Evolutionary conservation across 2,797 vertebrate species (phyloP).

Genomic region (Sciurus carolinensis): DNA sequence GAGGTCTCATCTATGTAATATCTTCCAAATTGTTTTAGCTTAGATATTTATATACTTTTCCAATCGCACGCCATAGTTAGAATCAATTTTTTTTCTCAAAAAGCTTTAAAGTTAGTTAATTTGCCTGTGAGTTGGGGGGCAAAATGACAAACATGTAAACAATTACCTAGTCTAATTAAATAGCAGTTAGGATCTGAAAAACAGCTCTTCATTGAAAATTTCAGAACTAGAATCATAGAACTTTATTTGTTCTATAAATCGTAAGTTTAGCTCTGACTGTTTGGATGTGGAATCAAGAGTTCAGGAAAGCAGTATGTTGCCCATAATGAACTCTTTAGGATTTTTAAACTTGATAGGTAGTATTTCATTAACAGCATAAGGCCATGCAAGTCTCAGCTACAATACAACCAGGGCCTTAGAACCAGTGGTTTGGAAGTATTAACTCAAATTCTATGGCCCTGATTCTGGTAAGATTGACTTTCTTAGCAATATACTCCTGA

Average conservation of each 20-base stretch:
- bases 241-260: not conserved
- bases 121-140: conserved; percentile 5
- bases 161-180: conserved; percentile 42
- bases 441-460: not conserved
- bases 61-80: not conserved
- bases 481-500: not conserved
- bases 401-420: not conserved
- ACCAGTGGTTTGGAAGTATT: not conserved
- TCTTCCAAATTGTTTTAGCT: not conserved
- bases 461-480: not conserved
- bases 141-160: conserved; percentile 61
- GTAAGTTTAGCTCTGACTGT: not conserved
- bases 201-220: conserved; percentile 5
- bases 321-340: not conserved
- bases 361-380: not conserved
- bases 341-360: not conserved
- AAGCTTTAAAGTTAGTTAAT: conserved; percentile 66
- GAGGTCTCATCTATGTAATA: not conserved
- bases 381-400: not conserved
- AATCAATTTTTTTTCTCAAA: conserved; percentile 60
- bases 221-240: not conserved
- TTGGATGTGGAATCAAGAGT: not conserved
- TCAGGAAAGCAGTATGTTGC: not conserved
- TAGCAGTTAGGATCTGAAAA: not conserved
- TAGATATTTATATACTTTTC: not conserved